Evolutionary conservation across 2,888 invertebrate genomes (phyloP), one percentile per base, ranked within the genome.

Genomic region (Strigamia crassipes): DNA sequence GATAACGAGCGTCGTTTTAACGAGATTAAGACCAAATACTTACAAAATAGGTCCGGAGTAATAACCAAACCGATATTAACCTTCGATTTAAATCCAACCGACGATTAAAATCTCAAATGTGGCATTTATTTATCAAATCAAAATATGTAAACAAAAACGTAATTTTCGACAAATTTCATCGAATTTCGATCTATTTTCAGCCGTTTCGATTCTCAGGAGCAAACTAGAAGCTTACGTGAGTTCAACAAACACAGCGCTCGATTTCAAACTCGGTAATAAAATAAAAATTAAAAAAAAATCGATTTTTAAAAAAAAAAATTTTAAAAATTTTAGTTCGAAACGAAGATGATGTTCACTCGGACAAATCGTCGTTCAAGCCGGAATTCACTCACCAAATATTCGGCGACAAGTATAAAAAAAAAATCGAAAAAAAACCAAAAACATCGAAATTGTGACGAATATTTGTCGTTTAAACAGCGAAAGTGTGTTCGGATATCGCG

Each of bases 341-440:
- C 83, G 88, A 89, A 27, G 88, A 91, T 51, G 94, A 94, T 87
- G 87, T 94, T 46, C 91, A 92, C 83, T 90, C 93, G 87, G 91
- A 92, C 42, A 89, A 89, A 0, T 87, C 89, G 10, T 89, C 89
- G 46, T 96, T 96, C 86, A 90, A 91, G 51, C 96, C 96, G 0
- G 92, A 93, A 82, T 96, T 96, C 94, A 94, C 95, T 81, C 96
- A 97, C 90, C 97, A 97, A 89, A 92, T 97, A 82, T 97, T 96
- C 88, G 96, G 96, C 6, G 94, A 95, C 85, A 92, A 92, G 91
- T 91, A 86, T 15, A n/a, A 4, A 51, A 51, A 15, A 8, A 18
- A 8, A 21, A 2, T 46, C 1, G 15, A n/a, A 46, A 15, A 51
- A 51, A 13, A 51, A 79, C n/a, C 0, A 13, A 83, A 87, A 88